Conservation (phyloP, 2,113 vertebrate genomes). For the Vidua macroura region DNA sequence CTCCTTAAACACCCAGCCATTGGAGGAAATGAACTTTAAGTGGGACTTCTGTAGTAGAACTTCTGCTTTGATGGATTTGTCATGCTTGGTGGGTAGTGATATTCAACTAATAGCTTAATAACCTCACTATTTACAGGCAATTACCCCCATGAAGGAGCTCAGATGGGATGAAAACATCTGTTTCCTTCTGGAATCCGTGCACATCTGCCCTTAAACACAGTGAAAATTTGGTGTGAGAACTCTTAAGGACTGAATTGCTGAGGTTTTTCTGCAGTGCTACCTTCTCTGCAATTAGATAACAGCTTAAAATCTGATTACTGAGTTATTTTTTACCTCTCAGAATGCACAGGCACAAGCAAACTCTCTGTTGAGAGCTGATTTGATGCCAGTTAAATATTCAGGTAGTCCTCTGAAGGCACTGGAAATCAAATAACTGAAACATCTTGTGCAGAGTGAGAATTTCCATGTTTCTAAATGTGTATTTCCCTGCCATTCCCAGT, state of each 20-base stretch:
- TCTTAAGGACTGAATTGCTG: neutral
- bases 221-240: neutral
- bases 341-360: neutral
- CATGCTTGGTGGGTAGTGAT: neutral
- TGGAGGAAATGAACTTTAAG: neutral
- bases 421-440: neutral
- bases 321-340: neutral
- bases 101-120: neutral
- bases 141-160: constrained; percentile 10
- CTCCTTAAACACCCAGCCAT: neutral
- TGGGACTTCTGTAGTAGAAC: neutral
- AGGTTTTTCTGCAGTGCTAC: neutral
- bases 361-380: neutral
- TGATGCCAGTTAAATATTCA: neutral
- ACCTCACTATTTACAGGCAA: constrained; percentile 28
- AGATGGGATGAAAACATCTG: constrained; percentile 30
- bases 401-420: neutral
- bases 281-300: constrained; percentile 9
- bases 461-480: neutral
- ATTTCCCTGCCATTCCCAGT: neutral
- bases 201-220: constrained; percentile 28
- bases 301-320: neutral
- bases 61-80: neutral
- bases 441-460: neutral
- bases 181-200: neutral